A percentile compares a stretch with the other conserved stretches of the same genome.
Conservation (phyloP, 2,113 vertebrate genomes). For the Eulacestoma nigropectus region DNA sequence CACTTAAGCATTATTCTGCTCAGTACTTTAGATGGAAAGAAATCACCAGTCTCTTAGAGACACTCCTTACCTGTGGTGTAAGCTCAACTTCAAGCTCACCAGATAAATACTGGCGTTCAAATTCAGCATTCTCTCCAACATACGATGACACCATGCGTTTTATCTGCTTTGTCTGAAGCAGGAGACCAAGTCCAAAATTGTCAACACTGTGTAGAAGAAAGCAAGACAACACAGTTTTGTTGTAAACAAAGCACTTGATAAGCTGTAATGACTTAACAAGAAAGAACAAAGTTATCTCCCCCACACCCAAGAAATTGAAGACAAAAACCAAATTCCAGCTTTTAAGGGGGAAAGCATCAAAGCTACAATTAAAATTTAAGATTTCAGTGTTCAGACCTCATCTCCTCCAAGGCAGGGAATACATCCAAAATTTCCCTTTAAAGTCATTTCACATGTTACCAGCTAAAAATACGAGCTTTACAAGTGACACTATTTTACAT, state of each 20-base stretch:
- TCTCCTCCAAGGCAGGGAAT: not conserved
- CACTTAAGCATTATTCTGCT: not conserved
- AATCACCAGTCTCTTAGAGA: not conserved
- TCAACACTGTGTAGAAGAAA: conserved; percentile 81
- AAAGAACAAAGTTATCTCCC: not conserved
- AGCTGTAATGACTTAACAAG: not conserved
- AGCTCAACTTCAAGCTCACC: conserved; percentile 97
- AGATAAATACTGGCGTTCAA: conserved; percentile 90
- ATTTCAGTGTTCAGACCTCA: not conserved
- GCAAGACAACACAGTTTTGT: not conserved
- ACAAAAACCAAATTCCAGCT: not conserved
- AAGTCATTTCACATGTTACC: not conserved
- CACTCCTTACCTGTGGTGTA: conserved; percentile 85
- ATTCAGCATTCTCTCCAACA: conserved; percentile 95
- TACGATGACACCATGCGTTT: conserved; percentile 96
- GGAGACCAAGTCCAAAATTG: conserved; percentile 92
- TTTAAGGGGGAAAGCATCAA: not conserved
- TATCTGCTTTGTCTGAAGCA: conserved; percentile 92
- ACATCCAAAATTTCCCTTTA: not conserved
- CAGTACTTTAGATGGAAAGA: not conserved
- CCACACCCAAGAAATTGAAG: not conserved
- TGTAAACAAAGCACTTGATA: not conserved
- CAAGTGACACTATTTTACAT: not conserved
- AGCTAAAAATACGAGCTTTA: not conserved
- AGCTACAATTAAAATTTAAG: not conserved